These are phyloP conservation scores for Atta cephalotes DNA, from an alignment of 1,140 invertebrate genomes.

Conservation along the genomic window DNA sequence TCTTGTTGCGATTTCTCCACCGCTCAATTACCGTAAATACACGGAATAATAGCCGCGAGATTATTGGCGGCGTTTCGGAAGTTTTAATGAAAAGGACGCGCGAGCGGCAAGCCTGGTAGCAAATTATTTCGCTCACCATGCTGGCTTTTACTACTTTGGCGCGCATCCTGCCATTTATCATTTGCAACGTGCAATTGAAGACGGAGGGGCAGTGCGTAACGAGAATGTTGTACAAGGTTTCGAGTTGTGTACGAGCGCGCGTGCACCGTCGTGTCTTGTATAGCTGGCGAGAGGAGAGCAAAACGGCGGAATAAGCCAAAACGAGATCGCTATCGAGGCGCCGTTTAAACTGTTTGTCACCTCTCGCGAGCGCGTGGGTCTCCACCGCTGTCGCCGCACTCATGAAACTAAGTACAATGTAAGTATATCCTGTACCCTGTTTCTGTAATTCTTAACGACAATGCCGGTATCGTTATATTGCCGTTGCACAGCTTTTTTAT, in stretches of 20 bases:
- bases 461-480: no score
- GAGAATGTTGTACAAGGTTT: constrained; percentile 59
- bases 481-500: no score
- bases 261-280: constrained; percentile 32
- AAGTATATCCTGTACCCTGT: no score
- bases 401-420: background rate
- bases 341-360: constrained; percentile 58
- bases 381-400: background rate
- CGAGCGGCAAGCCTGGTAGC: constrained; percentile 65
- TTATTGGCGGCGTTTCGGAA: constrained; percentile 73
- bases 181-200: constrained; percentile 71
- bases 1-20: constrained; percentile 23
- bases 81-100: constrained; percentile 72
- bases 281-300: constrained; percentile 31
- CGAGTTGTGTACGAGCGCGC: constrained; percentile 30
- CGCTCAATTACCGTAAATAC: constrained; percentile 67
- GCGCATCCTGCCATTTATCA: constrained; percentile 71
- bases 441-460: no score
- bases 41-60: constrained; percentile 69
- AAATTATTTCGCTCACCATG: constrained; percentile 66
- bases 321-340: constrained; percentile 58
- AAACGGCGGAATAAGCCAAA: constrained; percentile 37
- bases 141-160: constrained; percentile 66
- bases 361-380: constrained; percentile 23
- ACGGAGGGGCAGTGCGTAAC: constrained; percentile 45